Evolutionary conservation across 1,140 invertebrate genomes (phyloP).

Genomic region (Eriocheir sinensis): DNA sequence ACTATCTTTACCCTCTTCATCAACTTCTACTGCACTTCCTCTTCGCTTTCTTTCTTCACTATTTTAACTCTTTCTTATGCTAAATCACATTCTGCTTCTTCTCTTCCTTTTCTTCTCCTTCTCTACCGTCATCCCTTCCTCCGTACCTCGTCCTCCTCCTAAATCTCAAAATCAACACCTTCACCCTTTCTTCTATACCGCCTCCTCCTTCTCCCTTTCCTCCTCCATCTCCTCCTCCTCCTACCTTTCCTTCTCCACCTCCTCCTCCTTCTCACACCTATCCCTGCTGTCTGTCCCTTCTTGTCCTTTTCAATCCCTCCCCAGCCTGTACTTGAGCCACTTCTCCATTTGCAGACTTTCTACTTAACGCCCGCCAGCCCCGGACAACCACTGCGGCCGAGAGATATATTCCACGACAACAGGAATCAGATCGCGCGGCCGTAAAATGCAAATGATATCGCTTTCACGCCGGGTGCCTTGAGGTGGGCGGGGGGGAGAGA

Average conservation of each 20-base stretch:
- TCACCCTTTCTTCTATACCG: not conserved
- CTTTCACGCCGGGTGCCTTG: not conserved
- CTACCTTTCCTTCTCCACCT: not conserved
- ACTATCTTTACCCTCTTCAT: too few species aligned
- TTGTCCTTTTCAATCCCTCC: too few species aligned
- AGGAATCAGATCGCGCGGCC: not conserved
- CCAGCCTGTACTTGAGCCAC: not conserved
- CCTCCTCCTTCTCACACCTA: too few species aligned
- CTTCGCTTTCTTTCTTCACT: too few species aligned
- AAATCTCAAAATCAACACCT: too few species aligned
- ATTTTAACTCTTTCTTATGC: too few species aligned
- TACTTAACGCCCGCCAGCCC: not conserved
- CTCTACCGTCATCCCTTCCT: too few species aligned
- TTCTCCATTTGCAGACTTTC: not conserved
- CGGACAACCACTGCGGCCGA: not conserved
- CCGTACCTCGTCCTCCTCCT: too few species aligned
- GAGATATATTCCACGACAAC: not conserved
- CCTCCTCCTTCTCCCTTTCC: not conserved
- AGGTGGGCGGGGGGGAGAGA: not conserved
- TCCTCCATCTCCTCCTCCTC: not conserved
- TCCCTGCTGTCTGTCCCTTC: too few species aligned
- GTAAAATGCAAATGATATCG: conserved; percentile 8
- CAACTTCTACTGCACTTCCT: too few species aligned
- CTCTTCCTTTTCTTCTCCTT: too few species aligned
- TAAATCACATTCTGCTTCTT: too few species aligned